Percentiles rank a stretch among this genome's conserved stretches.
Evolutionary conservation across 2,888 invertebrate genomes (phyloP).

Genomic region (Ferrisia virgata): DNA sequence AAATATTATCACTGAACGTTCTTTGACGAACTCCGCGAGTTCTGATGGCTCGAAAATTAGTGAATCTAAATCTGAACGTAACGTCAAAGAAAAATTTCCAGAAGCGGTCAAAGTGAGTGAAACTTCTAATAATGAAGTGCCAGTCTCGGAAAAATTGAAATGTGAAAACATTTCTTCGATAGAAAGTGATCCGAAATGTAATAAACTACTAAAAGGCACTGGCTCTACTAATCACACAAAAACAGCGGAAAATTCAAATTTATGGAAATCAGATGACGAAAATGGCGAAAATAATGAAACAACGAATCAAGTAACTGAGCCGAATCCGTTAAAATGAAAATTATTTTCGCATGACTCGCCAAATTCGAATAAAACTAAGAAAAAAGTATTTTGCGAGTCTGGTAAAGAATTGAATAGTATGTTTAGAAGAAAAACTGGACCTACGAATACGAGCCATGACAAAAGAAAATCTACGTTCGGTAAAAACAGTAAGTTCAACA

Average conservation of each 20-base stretch:
- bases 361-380: neutral
- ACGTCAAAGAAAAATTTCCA: too few relatives aligned
- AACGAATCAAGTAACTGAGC: neutral
- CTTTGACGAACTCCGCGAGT: neutral
- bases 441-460: neutral
- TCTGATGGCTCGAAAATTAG: neutral
- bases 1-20: too few relatives aligned
- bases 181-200: too few relatives aligned
- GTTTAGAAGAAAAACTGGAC: neutral
- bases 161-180: too few relatives aligned
- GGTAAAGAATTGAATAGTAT: neutral
- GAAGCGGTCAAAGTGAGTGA: too few relatives aligned
- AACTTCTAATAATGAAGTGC: too few relatives aligned
- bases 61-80: too few relatives aligned
- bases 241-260: neutral
- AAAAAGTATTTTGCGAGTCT: neutral
- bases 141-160: too few relatives aligned
- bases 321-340: neutral
- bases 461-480: too few relatives aligned
- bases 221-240: neutral
- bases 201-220: neutral
- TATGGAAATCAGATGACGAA: neutral
- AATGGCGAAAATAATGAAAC: neutral
- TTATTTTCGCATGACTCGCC: too few relatives aligned
- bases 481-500: too few relatives aligned